Base-by-base conservation (phyloP, 2,888 invertebrate genomes). In the Omphaloscelis lunosa region DNA sequence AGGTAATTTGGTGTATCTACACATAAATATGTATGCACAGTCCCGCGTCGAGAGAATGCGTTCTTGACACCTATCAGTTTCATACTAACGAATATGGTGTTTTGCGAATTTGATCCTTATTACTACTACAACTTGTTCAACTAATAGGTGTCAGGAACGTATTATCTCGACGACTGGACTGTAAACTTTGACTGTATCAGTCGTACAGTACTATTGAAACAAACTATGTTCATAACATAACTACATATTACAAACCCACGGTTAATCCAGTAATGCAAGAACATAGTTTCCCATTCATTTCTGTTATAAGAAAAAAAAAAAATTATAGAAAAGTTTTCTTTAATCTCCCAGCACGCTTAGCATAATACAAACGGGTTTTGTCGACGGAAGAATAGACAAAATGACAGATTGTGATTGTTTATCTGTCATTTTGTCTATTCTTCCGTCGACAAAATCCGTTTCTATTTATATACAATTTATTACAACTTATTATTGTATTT, bases 401-500 rank as follows among this genome's bases (percentile, higher is more conserved):
- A 34, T 4, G 34, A 34, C 34, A 34, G 34, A 34, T 34, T 34
- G 4, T 34, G 34, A 34, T 34, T 34, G 34, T 34, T 34, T 34
- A 34, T 34, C 4, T 34, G 34, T 34, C 34, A 34, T 34, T 34
- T 34, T 34, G 34, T 34, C 34, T 34, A 34, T 34, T 34, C 34
- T 34, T 34, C 34, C 34, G 34, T 1, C 34, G 34, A 34, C 34
- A 34, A 34, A 34, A 34, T 5, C 34, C 34, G 34, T 34, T 34
- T 34, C 34, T 34, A 34, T 34, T n/a, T n/a, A n/a, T n/a, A 73
- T 17, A 48, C 1, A 80, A 58, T n/a, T n/a, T n/a, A n/a, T 63
- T 51, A 41, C 17, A 75, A 51, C 39, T 81, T 74, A 39, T 34
- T 58, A 34, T 23, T 78, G 15, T 48, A 65, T 7, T 3, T 1